A percentile compares a stretch with the other conserved stretches of the same genome.
These are phyloP conservation scores for Papilio elwesi DNA, from an alignment of 2,888 invertebrate genomes.

Conservation along the genomic window DNA sequence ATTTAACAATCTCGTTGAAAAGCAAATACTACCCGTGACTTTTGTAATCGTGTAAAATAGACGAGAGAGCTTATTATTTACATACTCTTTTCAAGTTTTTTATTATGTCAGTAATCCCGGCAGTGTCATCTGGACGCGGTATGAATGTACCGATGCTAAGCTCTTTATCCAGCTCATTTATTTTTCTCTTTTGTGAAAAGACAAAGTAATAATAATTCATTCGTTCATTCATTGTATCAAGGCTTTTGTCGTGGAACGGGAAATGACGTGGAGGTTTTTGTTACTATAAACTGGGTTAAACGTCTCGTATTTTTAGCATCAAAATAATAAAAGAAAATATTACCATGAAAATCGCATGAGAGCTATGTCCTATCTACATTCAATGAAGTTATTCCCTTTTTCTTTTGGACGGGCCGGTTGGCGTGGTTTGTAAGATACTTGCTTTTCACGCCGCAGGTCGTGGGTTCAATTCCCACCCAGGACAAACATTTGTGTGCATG, in stretches of 20 bases:
- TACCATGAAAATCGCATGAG: too few relatives aligned
- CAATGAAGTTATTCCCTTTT: too few relatives aligned
- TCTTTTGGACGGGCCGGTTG: too few relatives aligned
- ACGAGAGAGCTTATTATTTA: not conserved
- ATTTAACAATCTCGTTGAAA: too few relatives aligned
- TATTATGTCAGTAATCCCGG: conserved; percentile 3
- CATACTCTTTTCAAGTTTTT: not conserved
- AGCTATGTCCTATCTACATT: too few relatives aligned
- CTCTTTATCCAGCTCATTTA: conserved; percentile 16
- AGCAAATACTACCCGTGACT: too few relatives aligned
- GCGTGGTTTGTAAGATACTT: too few relatives aligned
- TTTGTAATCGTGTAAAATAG: too few relatives aligned
- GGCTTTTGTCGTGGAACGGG: conserved; percentile 3
- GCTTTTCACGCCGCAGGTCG: too few relatives aligned
- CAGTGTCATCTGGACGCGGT: conserved; percentile 9
- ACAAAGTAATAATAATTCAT: conserved; percentile 12
- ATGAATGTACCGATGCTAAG: conserved; percentile 15
- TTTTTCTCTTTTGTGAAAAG: conserved; percentile 23
- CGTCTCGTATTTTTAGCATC: not conserved
- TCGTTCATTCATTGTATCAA: conserved; percentile 19
- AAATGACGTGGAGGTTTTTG: conserved; percentile 8
- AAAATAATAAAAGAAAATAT: too few relatives aligned
- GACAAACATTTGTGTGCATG: too few relatives aligned
- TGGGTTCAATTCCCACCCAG: too few relatives aligned
- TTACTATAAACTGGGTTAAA: conserved; percentile 7